Base-by-base conservation (phyloP, 2,797 vertebrate genomes). In the Morelia viridis region DNA sequence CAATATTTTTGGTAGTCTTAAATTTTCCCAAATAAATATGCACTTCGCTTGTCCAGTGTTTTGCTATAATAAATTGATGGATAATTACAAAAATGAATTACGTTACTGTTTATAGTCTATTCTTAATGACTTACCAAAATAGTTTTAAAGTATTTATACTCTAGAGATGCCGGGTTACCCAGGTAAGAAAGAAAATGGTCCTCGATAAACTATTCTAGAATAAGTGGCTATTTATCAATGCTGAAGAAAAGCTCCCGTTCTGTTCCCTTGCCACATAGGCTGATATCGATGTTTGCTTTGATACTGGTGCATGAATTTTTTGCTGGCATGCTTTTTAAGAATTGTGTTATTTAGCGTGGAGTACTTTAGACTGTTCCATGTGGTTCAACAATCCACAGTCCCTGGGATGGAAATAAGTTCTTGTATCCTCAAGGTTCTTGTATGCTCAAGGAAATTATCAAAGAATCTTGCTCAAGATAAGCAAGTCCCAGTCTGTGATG, bases 241-340 rank as follows among this genome's bases (percentile, higher is more conserved):
- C 13, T 58, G 53, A 7, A 65, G 22, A 28, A 35, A 22, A 35
- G 22, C 11, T 17, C 91, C 56, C 80, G 92, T 41, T 4, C 91
- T 94, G 87, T 92, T 12, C 64, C 57, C 87, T 31, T 64, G 91
- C 10, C 93, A 65, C 26, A 46, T 28, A 61, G 53, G 50, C 58
- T 68, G 90, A 0, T n/a, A 61, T 10, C 88, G 50, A 35, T 53
- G 89, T 89, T 92, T 94, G 87, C 28, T 68, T 68, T 68, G 13
- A 68, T 68, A 17, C 11, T 65, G 2, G 13, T 13, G n/a, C n/a
- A 68, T 68, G 13, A 31, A 31, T 68, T 31, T 76, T 76, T 71
- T 76, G 56, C 22, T 58, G n/a, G 53, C 68, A 58, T 35, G 11
- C 0, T 28, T 87, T 46, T 50, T 19, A 58, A 76, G 5, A 56